Conservation (phyloP, 2,888 invertebrate species). For the Drosophila mercatorum region DNA sequence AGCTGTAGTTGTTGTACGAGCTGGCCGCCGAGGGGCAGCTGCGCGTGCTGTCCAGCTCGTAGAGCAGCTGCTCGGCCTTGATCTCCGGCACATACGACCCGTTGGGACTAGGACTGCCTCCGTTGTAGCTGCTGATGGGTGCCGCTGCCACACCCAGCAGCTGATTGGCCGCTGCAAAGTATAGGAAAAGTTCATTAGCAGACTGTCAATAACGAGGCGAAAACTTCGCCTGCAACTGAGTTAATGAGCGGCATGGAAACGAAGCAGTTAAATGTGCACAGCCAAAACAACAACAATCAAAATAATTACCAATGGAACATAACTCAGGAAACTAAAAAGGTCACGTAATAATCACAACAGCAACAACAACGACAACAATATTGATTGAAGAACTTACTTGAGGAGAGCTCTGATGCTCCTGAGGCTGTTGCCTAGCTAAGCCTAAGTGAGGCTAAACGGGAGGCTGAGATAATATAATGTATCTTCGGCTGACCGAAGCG, state of each 20-base stretch:
- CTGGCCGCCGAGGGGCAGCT: slow-evolving; percentile 61
- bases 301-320: slow-evolving; percentile 11
- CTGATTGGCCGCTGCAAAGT: slow-evolving; percentile 44
- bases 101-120: slow-evolving; percentile 39
- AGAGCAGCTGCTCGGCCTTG: slow-evolving; percentile 50
- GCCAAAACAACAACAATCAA: slow-evolving; percentile 9
- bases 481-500: slow-evolving; percentile 40
- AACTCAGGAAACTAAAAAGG: slow-evolving; percentile 52
- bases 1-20: slow-evolving; percentile 26
- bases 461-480: slow-evolving; percentile 9
- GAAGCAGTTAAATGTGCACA: slow-evolving; percentile 30
- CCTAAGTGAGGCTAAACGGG: background rate
- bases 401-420: slow-evolving; percentile 14
- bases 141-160: slow-evolving; percentile 22
- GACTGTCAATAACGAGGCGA: slow-evolving; percentile 25
- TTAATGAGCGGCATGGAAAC: slow-evolving; percentile 44
- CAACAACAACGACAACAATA: slow-evolving; percentile 17
- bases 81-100: slow-evolving; percentile 40
- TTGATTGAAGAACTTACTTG: slow-evolving; percentile 43
- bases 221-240: slow-evolving; percentile 33
- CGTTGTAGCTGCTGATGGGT: slow-evolving; percentile 26
- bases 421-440: slow-evolving; percentile 21
- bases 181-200: slow-evolving; percentile 41
- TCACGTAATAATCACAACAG: slow-evolving; percentile 34
- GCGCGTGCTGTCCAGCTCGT: slow-evolving; percentile 52